Conservation (phyloP, 2,113 vertebrate genomes). For the Platichthys stellatus region DNA sequence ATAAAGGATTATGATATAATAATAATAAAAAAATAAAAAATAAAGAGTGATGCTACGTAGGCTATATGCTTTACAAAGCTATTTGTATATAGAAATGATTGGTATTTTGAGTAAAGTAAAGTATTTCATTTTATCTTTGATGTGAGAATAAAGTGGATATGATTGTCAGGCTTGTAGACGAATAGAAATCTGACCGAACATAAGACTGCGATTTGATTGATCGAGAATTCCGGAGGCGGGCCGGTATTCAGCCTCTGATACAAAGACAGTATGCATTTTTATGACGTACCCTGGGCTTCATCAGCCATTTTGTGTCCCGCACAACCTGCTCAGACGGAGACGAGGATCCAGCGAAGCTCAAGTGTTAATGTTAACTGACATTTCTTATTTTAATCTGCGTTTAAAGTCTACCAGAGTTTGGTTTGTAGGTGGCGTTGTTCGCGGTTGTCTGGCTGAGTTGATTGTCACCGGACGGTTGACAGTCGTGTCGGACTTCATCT, state of each 20-base stretch:
- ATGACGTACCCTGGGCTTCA: background rate
- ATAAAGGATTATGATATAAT: no score
- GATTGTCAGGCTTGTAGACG: background rate
- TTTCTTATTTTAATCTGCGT: background rate
- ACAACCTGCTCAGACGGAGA: conserved; percentile 9
- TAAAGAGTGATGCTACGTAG: no score
- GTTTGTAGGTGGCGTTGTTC: background rate
- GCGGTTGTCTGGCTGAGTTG: background rate
- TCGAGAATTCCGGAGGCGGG: background rate
- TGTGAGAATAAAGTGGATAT: background rate
- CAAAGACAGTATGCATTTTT: conserved; percentile 5
- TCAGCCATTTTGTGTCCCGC: conserved; percentile 74
- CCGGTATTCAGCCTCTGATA: no score
- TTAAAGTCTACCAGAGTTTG: background rate
- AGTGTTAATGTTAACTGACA: background rate
- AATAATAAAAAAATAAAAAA: no score
- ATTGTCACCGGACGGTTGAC: background rate
- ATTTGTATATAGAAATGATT: no score
- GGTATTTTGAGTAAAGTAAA: no score
- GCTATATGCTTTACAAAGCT: no score
- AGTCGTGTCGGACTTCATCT: conserved; percentile 4
- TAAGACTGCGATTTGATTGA: background rate
- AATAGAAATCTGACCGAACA: background rate
- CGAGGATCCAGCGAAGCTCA: background rate
- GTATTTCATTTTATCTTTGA: no score